Evolutionary conservation across 2,888 invertebrate species (phyloP).

Genomic region (Nemurella pictetii): DNA sequence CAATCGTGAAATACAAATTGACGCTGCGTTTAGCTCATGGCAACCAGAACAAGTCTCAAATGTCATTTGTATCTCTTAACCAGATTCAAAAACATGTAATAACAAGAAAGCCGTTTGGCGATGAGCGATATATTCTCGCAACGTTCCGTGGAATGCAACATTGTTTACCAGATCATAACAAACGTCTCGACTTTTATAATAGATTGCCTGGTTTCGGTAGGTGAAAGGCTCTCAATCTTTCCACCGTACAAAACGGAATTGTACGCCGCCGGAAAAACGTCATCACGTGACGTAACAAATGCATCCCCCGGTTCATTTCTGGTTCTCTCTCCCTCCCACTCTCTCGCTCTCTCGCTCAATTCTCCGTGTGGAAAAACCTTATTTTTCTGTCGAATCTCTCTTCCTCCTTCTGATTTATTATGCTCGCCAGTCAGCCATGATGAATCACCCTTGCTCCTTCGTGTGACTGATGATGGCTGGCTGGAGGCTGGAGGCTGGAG

Average conservation of each 20-base stretch:
- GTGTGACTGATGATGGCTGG: constrained; percentile 4
- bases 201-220: constrained; percentile 2
- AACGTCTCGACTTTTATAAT: constrained; percentile 10
- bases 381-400: constrained; percentile 20
- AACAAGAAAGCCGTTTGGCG: not conserved
- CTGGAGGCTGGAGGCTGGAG: not conserved
- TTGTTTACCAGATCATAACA: constrained; percentile 19
- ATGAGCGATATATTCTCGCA: not conserved
- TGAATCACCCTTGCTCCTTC: constrained; percentile 25
- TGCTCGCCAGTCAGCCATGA: constrained; percentile 34
- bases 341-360: not conserved
- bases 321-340: not conserved
- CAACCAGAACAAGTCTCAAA: too few species aligned
- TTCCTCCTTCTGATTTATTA: constrained; percentile 35
- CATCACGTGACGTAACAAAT: constrained; percentile 37
- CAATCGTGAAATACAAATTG: too few species aligned
- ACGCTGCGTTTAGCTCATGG: too few species aligned
- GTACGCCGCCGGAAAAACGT: constrained; percentile 14
- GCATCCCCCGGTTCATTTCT: constrained; percentile 20
- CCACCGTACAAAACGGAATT: not conserved
- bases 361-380: not conserved
- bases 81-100: not conserved
- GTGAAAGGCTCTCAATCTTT: constrained; percentile 13
- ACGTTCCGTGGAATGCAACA: not conserved
- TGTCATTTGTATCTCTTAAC: not conserved